These are phyloP conservation scores for Mellivora capensis DNA, from an alignment of 2,113 vertebrate species.

Conservation along the genomic window DNA sequence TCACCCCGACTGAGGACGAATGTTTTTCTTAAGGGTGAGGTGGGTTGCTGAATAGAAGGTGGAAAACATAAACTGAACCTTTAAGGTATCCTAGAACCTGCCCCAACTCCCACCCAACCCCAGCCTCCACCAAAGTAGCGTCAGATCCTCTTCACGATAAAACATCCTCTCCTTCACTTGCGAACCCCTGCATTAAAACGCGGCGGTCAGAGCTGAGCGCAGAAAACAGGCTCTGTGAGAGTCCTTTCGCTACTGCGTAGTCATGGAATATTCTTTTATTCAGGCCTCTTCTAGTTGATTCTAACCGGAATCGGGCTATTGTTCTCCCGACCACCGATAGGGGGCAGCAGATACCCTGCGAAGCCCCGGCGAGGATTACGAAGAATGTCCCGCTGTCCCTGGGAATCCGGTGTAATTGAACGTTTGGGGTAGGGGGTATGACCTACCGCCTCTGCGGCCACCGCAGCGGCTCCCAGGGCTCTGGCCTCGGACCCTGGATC, in stretches of 20 bases:
- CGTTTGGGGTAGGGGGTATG: neutral
- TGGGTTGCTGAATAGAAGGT: neutral
- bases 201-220: neutral
- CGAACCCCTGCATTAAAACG: neutral
- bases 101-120: neutral
- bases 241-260: neutral
- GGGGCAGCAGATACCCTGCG: slow-evolving; percentile 62
- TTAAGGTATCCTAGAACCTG: neutral
- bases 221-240: neutral
- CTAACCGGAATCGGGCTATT: neutral
- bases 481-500: neutral
- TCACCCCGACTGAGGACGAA: neutral
- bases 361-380: neutral
- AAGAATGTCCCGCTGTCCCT: neutral
- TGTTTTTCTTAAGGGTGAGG: neutral
- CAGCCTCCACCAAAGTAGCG: neutral
- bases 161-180: neutral
- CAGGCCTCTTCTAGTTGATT: slow-evolving; percentile 25
- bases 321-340: slow-evolving; percentile 40
- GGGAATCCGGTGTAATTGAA: neutral
- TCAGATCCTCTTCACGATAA: neutral
- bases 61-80: neutral
- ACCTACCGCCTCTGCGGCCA: neutral
- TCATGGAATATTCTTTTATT: slow-evolving; percentile 20
- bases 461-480: neutral